Evolutionary conservation across 2,888 invertebrate genomes (phyloP).

Genomic region (Epiblema foenella): DNA sequence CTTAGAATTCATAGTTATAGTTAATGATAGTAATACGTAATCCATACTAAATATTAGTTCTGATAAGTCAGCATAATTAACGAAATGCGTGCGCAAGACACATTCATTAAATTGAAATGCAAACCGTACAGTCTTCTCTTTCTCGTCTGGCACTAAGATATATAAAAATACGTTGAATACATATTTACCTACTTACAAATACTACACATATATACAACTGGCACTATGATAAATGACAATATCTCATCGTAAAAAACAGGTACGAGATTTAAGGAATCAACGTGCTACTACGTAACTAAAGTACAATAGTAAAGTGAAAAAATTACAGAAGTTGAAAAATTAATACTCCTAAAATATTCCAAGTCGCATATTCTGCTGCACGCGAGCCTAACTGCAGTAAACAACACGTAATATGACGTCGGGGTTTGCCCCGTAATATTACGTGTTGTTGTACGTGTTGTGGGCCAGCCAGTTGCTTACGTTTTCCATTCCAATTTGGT

Average conservation of each 20-base stretch:
- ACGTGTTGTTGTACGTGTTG: too few species aligned
- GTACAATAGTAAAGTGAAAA: constrained; percentile 2
- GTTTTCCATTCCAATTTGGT: neutral
- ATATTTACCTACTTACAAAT: too few species aligned
- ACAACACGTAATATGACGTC: constrained; percentile 20
- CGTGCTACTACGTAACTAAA: neutral
- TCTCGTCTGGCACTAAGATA: too few species aligned
- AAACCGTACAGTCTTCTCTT: neutral
- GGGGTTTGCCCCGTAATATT: too few species aligned
- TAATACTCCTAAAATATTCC: constrained; percentile 9
- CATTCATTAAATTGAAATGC: neutral
- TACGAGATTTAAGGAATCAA: neutral
- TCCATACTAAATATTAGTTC: too few species aligned
- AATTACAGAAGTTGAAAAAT: constrained; percentile 21
- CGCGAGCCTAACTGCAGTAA: constrained; percentile 17
- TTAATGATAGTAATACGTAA: too few species aligned
- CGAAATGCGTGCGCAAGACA: neutral
- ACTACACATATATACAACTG: neutral
- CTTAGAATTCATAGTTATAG: neutral
- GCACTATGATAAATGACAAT: neutral
- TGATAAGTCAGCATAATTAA: too few species aligned
- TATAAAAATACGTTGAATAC: too few species aligned
- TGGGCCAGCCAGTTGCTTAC: neutral
- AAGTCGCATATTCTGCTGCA: neutral
- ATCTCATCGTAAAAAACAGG: neutral